These are phyloP conservation scores for Papilio polytes DNA, from an alignment of 1,140 invertebrate species.

Conservation along the genomic window DNA sequence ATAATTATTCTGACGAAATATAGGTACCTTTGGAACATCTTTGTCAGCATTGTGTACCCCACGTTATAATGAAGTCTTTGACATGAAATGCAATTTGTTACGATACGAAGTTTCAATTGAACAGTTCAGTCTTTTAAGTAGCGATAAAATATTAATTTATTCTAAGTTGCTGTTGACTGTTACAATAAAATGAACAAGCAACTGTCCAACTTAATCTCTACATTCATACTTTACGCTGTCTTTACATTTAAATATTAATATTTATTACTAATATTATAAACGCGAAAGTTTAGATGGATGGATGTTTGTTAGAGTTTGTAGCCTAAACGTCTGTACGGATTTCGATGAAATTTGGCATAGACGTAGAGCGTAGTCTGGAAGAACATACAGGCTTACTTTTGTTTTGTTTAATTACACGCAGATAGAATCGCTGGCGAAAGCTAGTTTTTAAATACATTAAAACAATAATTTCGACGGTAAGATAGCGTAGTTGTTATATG, in stretches of 20 bases:
- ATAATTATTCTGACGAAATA: conserved; percentile 12
- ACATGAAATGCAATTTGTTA: conserved; percentile 16
- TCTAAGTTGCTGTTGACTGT: background rate
- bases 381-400: too few relatives aligned
- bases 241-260: background rate
- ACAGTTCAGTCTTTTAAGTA: conserved; percentile 11
- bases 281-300: too few relatives aligned
- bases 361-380: too few relatives aligned
- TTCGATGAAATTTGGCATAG: too few relatives aligned
- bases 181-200: background rate
- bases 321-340: too few relatives aligned
- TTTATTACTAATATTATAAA: too few relatives aligned
- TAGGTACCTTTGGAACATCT: background rate
- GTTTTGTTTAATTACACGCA: too few relatives aligned
- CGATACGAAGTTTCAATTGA: background rate
- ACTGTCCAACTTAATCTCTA: background rate
- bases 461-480: background rate
- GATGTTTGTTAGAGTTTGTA: too few relatives aligned
- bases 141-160: conserved; percentile 16
- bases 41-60: background rate
- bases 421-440: too few relatives aligned
- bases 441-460: background rate
- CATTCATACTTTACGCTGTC: background rate
- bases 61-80: conserved; percentile 17
- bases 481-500: background rate